Percentiles rank a stretch among this genome's conserved stretches.
Evolutionary conservation across 2,113 vertebrate species (phyloP).

Genomic region (Myxocyprinus asiaticus): DNA sequence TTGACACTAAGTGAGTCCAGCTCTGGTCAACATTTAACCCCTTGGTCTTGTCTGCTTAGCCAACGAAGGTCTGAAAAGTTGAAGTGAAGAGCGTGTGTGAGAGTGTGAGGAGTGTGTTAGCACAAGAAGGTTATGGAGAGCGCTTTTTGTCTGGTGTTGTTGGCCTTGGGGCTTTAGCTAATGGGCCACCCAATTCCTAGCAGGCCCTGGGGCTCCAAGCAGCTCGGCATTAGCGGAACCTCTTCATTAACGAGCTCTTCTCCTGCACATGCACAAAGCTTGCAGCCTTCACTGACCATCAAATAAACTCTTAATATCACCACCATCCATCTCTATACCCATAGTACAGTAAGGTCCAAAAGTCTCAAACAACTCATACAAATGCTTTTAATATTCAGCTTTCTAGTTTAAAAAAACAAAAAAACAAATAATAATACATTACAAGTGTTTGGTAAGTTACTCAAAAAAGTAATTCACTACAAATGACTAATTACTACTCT

Average conservation of each 20-base stretch:
- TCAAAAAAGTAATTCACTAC: too few species aligned
- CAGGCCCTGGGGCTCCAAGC: conserved; percentile 68
- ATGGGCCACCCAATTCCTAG: conserved; percentile 74
- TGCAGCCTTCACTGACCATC: conserved; percentile 15
- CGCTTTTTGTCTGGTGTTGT: conserved; percentile 52
- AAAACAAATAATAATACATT: too few species aligned
- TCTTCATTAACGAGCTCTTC: conserved; percentile 68
- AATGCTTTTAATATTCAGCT: too few species aligned
- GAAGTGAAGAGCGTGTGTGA: conserved; percentile 24
- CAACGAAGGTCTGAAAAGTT: conserved; percentile 14
- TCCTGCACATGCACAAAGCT: conserved; percentile 57
- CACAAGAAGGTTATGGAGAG: conserved; percentile 26
- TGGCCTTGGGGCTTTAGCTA: conserved; percentile 72
- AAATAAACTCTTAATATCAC: conserved; percentile 38
- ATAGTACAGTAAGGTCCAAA: neutral
- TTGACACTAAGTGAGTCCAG: conserved; percentile 23
- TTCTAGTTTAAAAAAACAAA: too few species aligned
- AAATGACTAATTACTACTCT: too few species aligned
- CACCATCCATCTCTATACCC: conserved; percentile 6
- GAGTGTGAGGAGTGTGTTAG: conserved; percentile 7
- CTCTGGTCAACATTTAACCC: conserved; percentile 40
- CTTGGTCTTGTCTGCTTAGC: neutral
- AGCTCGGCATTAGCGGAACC: conserved; percentile 67
- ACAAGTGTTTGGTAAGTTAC: too few species aligned
- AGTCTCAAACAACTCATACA: too few species aligned